Evolutionary conservation across 1,140 invertebrate genomes (phyloP), one percentile per base, ranked within the genome.

Genomic region (Bombus confusus): DNA sequence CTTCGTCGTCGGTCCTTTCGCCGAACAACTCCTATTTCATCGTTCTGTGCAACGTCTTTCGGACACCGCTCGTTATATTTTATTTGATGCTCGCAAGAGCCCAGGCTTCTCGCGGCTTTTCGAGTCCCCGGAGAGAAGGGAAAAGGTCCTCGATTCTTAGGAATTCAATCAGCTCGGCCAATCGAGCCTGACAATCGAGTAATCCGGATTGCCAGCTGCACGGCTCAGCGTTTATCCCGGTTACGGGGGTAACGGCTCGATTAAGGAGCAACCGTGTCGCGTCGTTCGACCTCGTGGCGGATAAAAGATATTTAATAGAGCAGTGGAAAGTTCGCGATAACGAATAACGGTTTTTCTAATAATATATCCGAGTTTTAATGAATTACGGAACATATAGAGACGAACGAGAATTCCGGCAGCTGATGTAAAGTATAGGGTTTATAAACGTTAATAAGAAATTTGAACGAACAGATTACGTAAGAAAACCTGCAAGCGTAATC

Each of bases 121-220:
- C 73, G 85, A 66, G 37, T 88, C 59, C 41, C 57, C 10, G 37
- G 18, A 72, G 64, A 25, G 82, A 47, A 62, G 39, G 34, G 25
- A 2, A 8, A 37, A 37, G 47, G 25, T 18, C 41, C 86, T 43
- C 80, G 86, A 88, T 90, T 90, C 86, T 80, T 88, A 80, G 79
- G 72, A 88, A 90, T 90, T 90, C 89, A 90, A 90, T 90, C 89
- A 89, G 88, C 88, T 78, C 86, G 75, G 86, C 83, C 88, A 90
- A 90, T 90, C 83, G 77, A 88, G 87, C 89, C 87, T 86, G 86
- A 89, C 88, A 83, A 90, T 89, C 88, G 88, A 81, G 88, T 88
- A 90, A 90, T 87, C 85, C 81, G 71, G 81, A 80, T 62, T 68
- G 31, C 37, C 73, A 73, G 81, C 37, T 89, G 80, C 86, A 68